Conservation (phyloP, 2,797 vertebrate genomes). For the Enteromius fasciolatus region DNA sequence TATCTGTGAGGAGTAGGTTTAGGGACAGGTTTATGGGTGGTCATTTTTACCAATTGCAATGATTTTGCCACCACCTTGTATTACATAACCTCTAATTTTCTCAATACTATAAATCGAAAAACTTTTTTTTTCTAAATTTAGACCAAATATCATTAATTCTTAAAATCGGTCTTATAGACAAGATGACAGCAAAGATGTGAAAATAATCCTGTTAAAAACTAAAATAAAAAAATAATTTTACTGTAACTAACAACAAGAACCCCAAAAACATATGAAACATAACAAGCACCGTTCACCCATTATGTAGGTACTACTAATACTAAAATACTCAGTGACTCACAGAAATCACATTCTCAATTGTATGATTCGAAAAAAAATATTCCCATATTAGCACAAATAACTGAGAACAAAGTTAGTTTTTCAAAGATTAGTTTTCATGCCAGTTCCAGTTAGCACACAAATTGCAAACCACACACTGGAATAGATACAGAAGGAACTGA, state of each 20-base stretch:
- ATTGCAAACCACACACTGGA: conserved; percentile 2
- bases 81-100: too few relatives aligned
- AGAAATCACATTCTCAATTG: background rate
- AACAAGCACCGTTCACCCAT: background rate
- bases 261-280: background rate
- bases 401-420: conserved; percentile 12
- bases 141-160: background rate
- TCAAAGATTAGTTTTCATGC: conserved; percentile 27
- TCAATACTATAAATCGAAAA: too few relatives aligned
- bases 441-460: conserved; percentile 11
- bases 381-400: background rate
- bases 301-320: background rate
- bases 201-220: background rate
- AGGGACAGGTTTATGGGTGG: background rate
- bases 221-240: background rate
- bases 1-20: background rate
- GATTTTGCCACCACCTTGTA: too few relatives aligned
- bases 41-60: background rate
- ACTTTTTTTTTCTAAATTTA: too few relatives aligned
- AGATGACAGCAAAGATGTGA: background rate
- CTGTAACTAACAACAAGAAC: background rate
- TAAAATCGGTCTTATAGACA: background rate
- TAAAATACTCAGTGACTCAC: background rate
- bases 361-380: background rate
- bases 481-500: conserved; percentile 25